A percentile compares a stretch with the other conserved stretches of the same genome.
Evolutionary conservation across 2,888 invertebrate species (phyloP).

Genomic region (Ramazzottius varieornatus): DNA sequence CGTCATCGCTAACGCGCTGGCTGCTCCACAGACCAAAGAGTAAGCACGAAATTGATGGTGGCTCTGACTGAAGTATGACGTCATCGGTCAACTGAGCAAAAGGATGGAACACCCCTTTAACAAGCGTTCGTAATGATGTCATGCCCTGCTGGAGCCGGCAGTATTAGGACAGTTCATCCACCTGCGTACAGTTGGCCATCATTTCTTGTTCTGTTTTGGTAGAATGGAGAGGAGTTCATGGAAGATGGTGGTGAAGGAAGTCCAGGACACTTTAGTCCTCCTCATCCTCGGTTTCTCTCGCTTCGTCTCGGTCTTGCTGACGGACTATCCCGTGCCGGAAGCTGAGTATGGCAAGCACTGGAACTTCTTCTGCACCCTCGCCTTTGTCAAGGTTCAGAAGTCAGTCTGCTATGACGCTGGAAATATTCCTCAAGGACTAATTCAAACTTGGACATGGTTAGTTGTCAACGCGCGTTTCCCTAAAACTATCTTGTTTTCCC

Average conservation of each 20-base stretch:
- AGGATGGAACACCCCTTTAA: too few species aligned
- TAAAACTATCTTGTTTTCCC: too few species aligned
- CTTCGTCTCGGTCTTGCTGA: constrained; percentile 24
- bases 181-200: too few species aligned
- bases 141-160: too few species aligned
- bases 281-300: constrained; percentile 24
- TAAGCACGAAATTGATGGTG: too few species aligned
- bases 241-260: not conserved
- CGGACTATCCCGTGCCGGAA: constrained; percentile 59
- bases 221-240: not conserved
- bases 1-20: constrained; percentile 43
- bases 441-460: too few species aligned
- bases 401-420: too few species aligned
- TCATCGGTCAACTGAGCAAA: not conserved
- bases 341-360: constrained; percentile 88
- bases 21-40: constrained; percentile 31
- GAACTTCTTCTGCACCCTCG: constrained; percentile 91
- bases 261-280: constrained; percentile 16
- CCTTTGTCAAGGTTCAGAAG: constrained; percentile 49
- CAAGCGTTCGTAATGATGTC: too few species aligned
- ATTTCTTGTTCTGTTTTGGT: not conserved
- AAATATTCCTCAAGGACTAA: too few species aligned
- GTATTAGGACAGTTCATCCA: too few species aligned
- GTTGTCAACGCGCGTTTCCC: too few species aligned
- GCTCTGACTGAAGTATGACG: constrained; percentile 2